Base-by-base conservation (phyloP, 2,797 vertebrate genomes). In the Trachops cirrhosus region DNA sequence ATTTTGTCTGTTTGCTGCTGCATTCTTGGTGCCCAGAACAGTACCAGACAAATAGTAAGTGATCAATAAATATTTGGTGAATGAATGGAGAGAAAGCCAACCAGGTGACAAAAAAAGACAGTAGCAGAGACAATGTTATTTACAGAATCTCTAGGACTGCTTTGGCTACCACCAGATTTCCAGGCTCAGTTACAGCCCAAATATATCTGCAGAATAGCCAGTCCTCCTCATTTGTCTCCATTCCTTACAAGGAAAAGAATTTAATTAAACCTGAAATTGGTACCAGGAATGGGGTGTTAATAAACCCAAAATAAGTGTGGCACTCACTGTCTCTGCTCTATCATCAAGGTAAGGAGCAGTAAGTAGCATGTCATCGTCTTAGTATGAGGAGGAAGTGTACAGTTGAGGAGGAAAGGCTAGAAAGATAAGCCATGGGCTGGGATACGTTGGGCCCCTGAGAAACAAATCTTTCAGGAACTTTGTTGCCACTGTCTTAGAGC, bases 1-100 rank as follows among this genome's bases (percentile, higher is more conserved):
- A 52, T 70, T 94, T 89, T 77, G 22, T 90, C 79, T 96, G 34
- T 64, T 96, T 39, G 77, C 41, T 50, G 64, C 19, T 73, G 34
- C 21, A 46, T 87, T 74, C 54, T 62, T 70, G 44, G 39, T 92
- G 46, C 9, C 22, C 52, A 92, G 4, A 89, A 9, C 29, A 67
- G 37, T 54, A 68, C 29, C 19, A 26, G 15, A 39, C 41, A 85
- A 16, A 8, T 26, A 21, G 11, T 41, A 75, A 87, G 21, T 67
- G 29, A 89, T 73, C 44, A n/a, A 18, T 41, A 94, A 89, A 48
- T 77, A 48, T 50, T 79, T 91, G 54, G 62, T 62, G 59, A 89
- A 75, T 89, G 48, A 88, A 73, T 52, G 26, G 92, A 62, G 41
- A 80, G 37, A 88, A 52, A 37, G 37, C 39, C 54, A 91, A 52